Conservation (phyloP, 2,888 invertebrate genomes). For the Osedax fenrisi region DNA sequence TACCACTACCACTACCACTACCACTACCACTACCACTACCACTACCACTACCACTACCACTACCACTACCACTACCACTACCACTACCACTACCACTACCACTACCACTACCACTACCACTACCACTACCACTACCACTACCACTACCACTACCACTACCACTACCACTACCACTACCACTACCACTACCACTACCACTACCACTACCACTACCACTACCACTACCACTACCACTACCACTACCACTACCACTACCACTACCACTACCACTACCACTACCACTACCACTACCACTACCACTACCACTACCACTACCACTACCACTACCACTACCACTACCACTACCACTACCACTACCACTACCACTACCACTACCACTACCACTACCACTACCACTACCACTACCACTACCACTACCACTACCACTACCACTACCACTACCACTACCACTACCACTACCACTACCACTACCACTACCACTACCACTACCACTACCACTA, state of each 20-base stretch:
- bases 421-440: neutral
- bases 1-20: neutral
- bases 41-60: neutral
- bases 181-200: neutral
- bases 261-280: neutral
- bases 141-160: neutral
- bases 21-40: neutral
- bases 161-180: neutral
- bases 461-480: neutral
- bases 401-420: neutral
- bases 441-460: neutral
- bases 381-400: neutral
- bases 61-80: neutral
- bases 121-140: neutral
- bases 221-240: neutral
- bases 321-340: neutral
- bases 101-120: neutral
- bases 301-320: neutral
- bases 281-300: neutral
- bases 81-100: neutral
- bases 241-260: neutral
- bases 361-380: neutral
- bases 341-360: neutral
- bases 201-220: neutral
- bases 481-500: neutral